These are phyloP conservation scores for Serripes groenlandicus DNA, from an alignment of 2,888 invertebrate species.

Conservation along the genomic window DNA sequence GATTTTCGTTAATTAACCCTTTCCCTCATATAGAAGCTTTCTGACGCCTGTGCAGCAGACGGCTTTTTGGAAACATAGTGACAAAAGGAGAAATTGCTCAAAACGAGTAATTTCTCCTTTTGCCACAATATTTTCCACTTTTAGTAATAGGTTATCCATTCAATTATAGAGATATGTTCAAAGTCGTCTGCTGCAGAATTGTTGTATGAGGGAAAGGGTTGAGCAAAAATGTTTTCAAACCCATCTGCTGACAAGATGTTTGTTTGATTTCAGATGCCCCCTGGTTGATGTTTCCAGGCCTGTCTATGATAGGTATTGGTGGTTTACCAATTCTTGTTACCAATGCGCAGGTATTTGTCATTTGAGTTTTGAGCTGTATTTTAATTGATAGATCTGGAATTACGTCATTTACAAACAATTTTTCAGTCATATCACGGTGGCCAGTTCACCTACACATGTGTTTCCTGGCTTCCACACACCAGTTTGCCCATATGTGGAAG, in stretches of 20 bases:
- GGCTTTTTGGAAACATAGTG: background rate
- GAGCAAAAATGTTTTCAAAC: background rate
- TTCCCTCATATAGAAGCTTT: background rate
- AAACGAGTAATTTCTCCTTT: background rate
- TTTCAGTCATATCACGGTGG: no score
- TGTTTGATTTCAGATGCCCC: conserved; percentile 46
- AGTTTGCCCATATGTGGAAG: no score
- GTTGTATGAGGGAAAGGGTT: background rate
- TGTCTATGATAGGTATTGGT: conserved; percentile 74
- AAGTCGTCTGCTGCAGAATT: background rate
- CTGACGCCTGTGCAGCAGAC: no score
- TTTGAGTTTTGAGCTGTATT: no score
- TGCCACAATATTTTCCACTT: background rate
- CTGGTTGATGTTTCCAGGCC: conserved; percentile 77
- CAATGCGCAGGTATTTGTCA: conserved; percentile 77
- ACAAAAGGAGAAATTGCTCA: background rate
- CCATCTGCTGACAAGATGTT: no score
- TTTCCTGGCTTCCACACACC: no score
- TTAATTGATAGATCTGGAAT: no score
- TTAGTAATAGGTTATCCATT: no score
- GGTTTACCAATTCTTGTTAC: conserved; percentile 76
- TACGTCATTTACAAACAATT: no score
- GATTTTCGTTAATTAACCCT: background rate
- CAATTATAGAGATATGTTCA: background rate
- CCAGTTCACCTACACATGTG: no score